A percentile compares a stretch with the other conserved stretches of the same genome.
These are phyloP conservation scores for Drosophila buzzatii DNA, from an alignment of 2,888 invertebrate species.

Conservation along the genomic window DNA sequence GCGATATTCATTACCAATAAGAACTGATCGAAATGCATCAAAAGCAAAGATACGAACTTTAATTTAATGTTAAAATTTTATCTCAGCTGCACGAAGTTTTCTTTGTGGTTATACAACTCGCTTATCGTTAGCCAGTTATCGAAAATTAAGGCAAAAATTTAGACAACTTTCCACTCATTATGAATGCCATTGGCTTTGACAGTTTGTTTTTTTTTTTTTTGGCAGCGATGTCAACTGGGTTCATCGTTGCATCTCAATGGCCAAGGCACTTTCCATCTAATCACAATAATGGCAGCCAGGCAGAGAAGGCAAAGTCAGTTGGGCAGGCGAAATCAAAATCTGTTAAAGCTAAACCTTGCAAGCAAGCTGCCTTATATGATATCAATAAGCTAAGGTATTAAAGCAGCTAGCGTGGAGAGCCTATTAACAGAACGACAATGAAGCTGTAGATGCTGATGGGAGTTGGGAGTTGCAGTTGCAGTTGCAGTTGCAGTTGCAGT, in stretches of 20 bases:
- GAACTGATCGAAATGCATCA: background rate
- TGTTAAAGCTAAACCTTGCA: conserved; percentile 19
- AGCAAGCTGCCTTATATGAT: conserved; percentile 56
- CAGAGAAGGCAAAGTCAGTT: conserved; percentile 9
- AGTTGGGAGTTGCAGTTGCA: background rate
- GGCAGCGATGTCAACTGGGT: conserved; percentile 42
- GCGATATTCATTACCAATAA: background rate
- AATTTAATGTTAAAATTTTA: background rate
- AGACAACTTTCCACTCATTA: conserved; percentile 75
- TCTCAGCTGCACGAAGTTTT: background rate
- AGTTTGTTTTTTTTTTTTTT: conserved; percentile 25
- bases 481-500: conserved; percentile 1
- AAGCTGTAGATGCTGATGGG: background rate
- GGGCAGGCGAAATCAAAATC: conserved; percentile 37
- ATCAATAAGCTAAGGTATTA: conserved; percentile 49
- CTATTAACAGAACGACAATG: conserved; percentile 44
- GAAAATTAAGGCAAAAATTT: conserved; percentile 10
- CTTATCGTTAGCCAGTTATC: conserved; percentile 21
- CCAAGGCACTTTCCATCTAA: conserved; percentile 47
- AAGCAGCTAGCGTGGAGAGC: conserved; percentile 38
- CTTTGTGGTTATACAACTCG: background rate
- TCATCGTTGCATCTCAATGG: conserved; percentile 67
- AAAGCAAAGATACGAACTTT: background rate
- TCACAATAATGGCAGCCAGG: conserved; percentile 52
- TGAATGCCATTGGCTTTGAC: conserved; percentile 64